phyloP scores from a whole-genome alignment of 2,888 invertebrate species.

The Mythimna loreyi region DNA sequence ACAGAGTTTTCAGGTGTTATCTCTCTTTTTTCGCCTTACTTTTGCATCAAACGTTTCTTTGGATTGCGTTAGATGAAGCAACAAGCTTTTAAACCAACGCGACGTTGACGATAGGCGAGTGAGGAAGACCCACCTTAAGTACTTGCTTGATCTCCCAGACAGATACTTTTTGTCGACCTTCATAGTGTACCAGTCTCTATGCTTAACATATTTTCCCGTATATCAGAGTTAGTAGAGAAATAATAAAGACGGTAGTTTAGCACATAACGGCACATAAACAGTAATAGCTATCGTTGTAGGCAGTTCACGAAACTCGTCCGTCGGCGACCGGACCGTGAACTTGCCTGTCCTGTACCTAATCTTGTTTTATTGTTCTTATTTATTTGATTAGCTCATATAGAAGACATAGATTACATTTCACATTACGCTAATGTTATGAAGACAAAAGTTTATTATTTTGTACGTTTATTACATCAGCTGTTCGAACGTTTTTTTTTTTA shows the following conservation, averaged over 20 bases:
- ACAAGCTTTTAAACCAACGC: too few relatives aligned
- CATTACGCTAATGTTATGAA: too few relatives aligned
- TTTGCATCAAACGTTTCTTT: too few relatives aligned
- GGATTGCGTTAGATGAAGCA: too few relatives aligned
- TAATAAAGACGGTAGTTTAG: slow-evolving; percentile 35
- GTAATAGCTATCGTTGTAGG: slow-evolving; percentile 35
- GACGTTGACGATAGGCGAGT: too few relatives aligned
- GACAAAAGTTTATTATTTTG: too few relatives aligned
- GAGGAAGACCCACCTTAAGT: too few relatives aligned
- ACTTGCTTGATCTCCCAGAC: not conserved
- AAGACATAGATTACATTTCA: not conserved
- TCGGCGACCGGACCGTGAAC: slow-evolving; percentile 20
- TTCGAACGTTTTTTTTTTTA: too few relatives aligned
- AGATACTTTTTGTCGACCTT: not conserved
- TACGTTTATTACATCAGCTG: too few relatives aligned
- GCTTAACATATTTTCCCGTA: slow-evolving; percentile 1
- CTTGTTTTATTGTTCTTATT: slow-evolving; percentile 18
- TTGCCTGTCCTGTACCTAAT: slow-evolving; percentile 23
- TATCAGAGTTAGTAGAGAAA: slow-evolving; percentile 36
- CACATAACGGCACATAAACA: slow-evolving; percentile 40
- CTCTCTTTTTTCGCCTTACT: too few relatives aligned
- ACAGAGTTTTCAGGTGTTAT: too few relatives aligned
- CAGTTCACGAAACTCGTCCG: slow-evolving; percentile 9
- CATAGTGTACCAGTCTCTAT: not conserved
- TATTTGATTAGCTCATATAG: not conserved